Percentiles rank a stretch among this genome's conserved stretches.
Conservation (phyloP, 2,888 invertebrate genomes). For the Amphiduros pacificus region DNA sequence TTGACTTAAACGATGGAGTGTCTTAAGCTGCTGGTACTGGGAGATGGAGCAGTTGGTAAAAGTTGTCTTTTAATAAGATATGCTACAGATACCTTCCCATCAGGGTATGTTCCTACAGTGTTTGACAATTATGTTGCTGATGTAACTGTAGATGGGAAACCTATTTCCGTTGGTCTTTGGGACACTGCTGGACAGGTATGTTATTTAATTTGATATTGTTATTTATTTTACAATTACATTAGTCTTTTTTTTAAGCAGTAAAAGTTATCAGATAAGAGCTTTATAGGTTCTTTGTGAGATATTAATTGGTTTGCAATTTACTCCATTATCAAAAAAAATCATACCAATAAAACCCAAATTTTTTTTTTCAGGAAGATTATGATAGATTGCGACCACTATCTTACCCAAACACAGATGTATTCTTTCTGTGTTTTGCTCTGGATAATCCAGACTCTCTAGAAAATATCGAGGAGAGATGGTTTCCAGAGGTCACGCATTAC, state of each 20-base stretch:
- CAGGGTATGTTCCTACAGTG: conserved; percentile 53
- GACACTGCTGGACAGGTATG: conserved; percentile 53
- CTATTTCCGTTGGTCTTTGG: conserved; percentile 40
- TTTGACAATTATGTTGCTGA: conserved; percentile 52
- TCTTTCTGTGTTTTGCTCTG: conserved; percentile 31
- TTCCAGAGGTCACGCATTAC: conserved; percentile 31
- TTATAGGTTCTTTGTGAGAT: no score
- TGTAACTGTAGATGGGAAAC: conserved; percentile 42
- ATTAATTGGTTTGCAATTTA: no score
- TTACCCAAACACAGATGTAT: conserved; percentile 34
- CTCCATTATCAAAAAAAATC: no score
- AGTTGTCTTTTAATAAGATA: conserved; percentile 49
- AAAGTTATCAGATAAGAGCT: no score
- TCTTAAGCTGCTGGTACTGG: conserved; percentile 42
- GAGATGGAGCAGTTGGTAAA: conserved; percentile 51
- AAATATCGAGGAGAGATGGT: conserved; percentile 32
- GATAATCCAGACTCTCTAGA: conserved; percentile 32
- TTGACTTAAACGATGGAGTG: no score
- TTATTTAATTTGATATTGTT: no score
- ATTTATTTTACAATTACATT: no score
- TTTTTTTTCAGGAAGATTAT: conserved; percentile 36
- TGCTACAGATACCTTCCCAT: conserved; percentile 44
- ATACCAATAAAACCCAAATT: no score
- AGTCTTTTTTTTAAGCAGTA: no score
- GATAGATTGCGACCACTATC: conserved; percentile 34